phyloP scores from a whole-genome alignment of 1,140 invertebrate species.

The Helicoverpa armigera region DNA sequence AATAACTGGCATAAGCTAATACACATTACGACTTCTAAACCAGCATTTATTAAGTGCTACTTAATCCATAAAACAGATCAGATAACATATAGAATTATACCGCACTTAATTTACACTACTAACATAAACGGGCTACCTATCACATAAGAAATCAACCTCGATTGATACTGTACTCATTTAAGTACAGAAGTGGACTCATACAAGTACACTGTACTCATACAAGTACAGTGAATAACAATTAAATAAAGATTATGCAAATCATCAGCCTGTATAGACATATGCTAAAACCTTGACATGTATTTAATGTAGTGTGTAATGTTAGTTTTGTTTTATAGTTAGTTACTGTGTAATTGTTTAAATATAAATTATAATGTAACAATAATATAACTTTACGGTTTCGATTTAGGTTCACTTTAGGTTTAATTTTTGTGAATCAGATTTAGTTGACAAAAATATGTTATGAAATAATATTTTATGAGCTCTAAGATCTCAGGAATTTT shows the following conservation, averaged over 20 bases:
- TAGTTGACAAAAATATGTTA: too few species aligned
- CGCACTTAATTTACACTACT: neutral
- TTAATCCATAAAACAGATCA: neutral
- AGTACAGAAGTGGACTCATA: neutral
- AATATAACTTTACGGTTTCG: too few species aligned
- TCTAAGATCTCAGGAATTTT: too few species aligned
- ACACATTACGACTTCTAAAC: neutral
- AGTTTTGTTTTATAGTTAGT: neutral
- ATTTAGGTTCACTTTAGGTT: too few species aligned
- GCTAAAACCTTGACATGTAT: conserved; percentile 40
- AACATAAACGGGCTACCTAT: conserved; percentile 5
- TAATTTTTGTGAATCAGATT: too few species aligned
- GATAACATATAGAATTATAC: conserved; percentile 12
- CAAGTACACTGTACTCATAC: too few species aligned
- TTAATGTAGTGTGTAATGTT: conserved; percentile 6
- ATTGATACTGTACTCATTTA: conserved; percentile 48
- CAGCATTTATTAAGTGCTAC: neutral
- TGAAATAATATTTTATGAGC: too few species aligned
- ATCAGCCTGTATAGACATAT: neutral
- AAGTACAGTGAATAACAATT: conserved; percentile 67
- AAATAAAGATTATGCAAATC: conserved; percentile 80
- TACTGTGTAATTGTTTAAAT: too few species aligned
- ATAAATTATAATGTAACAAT: too few species aligned
- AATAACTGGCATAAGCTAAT: neutral
- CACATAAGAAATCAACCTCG: conserved; percentile 60